Percentiles rank a stretch among this genome's conserved stretches.
phyloP scores from a whole-genome alignment of 2,797 vertebrate species.

The Argya squamiceps region DNA sequence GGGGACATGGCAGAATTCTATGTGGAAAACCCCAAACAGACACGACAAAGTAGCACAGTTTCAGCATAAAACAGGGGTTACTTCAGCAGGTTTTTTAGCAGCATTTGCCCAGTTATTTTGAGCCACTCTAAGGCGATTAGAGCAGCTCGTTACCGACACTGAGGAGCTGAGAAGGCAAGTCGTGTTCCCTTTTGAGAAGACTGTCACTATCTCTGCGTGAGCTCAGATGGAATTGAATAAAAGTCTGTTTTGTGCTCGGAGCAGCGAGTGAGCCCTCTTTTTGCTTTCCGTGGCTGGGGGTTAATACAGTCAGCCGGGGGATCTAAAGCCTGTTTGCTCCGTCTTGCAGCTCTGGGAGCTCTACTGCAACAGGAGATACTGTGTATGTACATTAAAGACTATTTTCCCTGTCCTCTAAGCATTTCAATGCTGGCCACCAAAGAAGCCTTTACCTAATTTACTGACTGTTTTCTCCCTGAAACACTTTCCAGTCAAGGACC shows the following conservation, averaged over 20 bases:
- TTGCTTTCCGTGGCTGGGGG: background rate
- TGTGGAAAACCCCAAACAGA: background rate
- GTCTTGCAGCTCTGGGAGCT: background rate
- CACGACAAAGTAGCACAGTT: background rate
- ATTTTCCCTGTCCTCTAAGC: background rate
- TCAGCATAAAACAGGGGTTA: background rate
- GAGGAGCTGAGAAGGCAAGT: constrained; percentile 39
- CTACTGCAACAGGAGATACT: background rate
- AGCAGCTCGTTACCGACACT: background rate
- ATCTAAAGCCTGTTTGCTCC: constrained; percentile 3
- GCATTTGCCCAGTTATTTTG: constrained; percentile 31
- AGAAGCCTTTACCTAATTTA: background rate
- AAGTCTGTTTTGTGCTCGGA: constrained; percentile 38
- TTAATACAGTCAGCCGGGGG: constrained; percentile 37
- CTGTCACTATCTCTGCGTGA: constrained; percentile 53
- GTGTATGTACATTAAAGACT: background rate
- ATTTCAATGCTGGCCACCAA: background rate
- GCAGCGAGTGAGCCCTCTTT: background rate
- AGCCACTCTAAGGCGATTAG: constrained; percentile 64
- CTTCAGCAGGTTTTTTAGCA: background rate
- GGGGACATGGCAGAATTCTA: background rate
- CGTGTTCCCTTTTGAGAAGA: constrained; percentile 55
- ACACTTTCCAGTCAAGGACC: background rate
- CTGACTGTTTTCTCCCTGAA: background rate
- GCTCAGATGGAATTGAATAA: constrained; percentile 56